These are phyloP conservation scores for Chouioia cunea DNA, from an alignment of 2,888 invertebrate genomes.

Conservation along the genomic window DNA sequence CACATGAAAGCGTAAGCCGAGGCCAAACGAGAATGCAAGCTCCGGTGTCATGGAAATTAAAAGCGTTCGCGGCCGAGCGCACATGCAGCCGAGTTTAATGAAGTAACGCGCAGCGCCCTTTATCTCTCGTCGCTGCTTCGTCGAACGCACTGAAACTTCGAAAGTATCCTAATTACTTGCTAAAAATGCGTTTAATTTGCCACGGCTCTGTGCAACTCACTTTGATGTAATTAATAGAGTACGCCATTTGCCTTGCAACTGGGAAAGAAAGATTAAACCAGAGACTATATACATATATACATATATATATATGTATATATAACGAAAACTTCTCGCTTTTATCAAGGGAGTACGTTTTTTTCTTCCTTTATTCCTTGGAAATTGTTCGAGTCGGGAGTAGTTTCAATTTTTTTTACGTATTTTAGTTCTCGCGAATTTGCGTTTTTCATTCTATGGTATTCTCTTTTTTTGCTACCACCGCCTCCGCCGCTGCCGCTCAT, in stretches of 20 bases:
- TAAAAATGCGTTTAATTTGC: conserved; percentile 25
- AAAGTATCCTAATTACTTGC: conserved; percentile 22
- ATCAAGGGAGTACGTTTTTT: conserved; percentile 2
- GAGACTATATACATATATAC: too few relatives aligned
- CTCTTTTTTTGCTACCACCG: too few relatives aligned
- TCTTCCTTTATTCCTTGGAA: background rate
- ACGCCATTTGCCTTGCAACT: background rate
- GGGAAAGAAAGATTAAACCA: conserved; percentile 12
- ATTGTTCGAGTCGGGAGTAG: too few relatives aligned
- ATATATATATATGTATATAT: too few relatives aligned
- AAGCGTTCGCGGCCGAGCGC: background rate
- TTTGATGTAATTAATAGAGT: conserved; percentile 19
- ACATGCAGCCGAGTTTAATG: background rate
- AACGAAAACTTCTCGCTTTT: conserved; percentile 6
- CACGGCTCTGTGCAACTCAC: conserved; percentile 16
- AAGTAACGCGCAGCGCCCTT: background rate
- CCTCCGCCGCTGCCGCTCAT: background rate
- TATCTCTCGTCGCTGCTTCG: conserved; percentile 2
- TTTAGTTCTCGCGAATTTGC: too few relatives aligned
- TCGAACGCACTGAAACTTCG: conserved; percentile 16
- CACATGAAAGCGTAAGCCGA: too few relatives aligned
- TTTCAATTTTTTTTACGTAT: too few relatives aligned
- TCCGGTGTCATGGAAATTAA: conserved; percentile 10
- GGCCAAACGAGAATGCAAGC: background rate
- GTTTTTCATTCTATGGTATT: too few relatives aligned